These are phyloP conservation scores for Actenoides hombroni DNA, from an alignment of 2,113 vertebrate genomes.

Conservation along the genomic window DNA sequence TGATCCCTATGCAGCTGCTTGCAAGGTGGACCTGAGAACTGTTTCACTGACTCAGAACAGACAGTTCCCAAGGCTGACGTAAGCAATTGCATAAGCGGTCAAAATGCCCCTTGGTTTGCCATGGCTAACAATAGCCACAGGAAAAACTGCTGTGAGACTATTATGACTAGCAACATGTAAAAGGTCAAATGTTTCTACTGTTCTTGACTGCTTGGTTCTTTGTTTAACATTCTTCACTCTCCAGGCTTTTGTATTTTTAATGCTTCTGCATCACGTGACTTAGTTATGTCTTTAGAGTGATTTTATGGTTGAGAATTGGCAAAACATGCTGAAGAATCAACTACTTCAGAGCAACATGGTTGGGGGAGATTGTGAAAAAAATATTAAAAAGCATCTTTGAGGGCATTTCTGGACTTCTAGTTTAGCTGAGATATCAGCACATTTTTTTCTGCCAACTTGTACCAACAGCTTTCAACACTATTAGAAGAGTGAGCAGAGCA, in stretches of 20 bases:
- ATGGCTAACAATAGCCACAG: constrained; percentile 15
- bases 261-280: fast-evolving
- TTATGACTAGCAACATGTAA: not conserved
- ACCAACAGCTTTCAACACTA: constrained; percentile 8
- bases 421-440: not conserved
- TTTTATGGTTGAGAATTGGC: not conserved
- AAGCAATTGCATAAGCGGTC: not conserved
- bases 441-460: not conserved
- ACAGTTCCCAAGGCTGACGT: not conserved
- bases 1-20: not conserved
- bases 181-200: constrained; percentile 21
- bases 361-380: not conserved
- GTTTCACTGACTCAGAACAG: not conserved
- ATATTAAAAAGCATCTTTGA: not conserved
- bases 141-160: not conserved
- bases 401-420: not conserved
- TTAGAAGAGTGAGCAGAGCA: not conserved
- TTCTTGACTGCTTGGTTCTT: not conserved
- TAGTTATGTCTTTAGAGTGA: not conserved
- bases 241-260: not conserved
- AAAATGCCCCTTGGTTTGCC: not conserved
- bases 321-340: not conserved
- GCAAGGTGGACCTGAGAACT: not conserved
- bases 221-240: not conserved
- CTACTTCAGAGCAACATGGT: not conserved